phyloP scores from a whole-genome alignment of 2,797 vertebrate species.

The Amphiprion clarkii region DNA sequence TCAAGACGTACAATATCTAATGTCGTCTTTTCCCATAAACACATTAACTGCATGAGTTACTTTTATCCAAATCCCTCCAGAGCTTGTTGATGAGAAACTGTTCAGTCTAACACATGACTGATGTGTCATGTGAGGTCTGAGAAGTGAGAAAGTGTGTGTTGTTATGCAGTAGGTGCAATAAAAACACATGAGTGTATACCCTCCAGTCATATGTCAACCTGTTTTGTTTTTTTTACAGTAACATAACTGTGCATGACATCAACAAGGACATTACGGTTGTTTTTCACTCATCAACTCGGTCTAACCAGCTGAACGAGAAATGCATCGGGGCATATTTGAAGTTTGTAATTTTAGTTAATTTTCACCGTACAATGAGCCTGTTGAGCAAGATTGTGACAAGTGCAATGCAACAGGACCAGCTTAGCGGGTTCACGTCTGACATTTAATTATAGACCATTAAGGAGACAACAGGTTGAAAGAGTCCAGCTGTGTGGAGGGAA shows the following conservation, averaged over 20 bases:
- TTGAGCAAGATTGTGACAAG: constrained; percentile 26
- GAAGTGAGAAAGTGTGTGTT: not conserved
- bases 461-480: constrained; percentile 12
- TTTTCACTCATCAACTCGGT: constrained; percentile 35
- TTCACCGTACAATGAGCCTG: constrained; percentile 9
- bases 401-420: not conserved
- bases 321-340: constrained; percentile 1
- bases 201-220: constrained; percentile 2
- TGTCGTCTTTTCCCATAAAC: constrained; percentile 9
- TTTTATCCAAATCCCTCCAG: not conserved
- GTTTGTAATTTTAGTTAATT: constrained; percentile 14
- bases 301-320: constrained; percentile 52
- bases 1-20: constrained; percentile 22
- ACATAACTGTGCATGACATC: constrained; percentile 32
- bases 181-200: constrained; percentile 21
- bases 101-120: not conserved
- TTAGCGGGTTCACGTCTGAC: constrained; percentile 4
- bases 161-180: not conserved
- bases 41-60: not conserved
- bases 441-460: constrained; percentile 40
- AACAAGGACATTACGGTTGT: constrained; percentile 42
- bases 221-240: not conserved
- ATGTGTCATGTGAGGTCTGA: not conserved
- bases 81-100: not conserved
- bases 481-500: constrained; percentile 32